Evolutionary conservation across 2,113 vertebrate genomes (phyloP), one percentile per base, ranked within the genome.

Genomic region (Osmerus eperlanus): DNA sequence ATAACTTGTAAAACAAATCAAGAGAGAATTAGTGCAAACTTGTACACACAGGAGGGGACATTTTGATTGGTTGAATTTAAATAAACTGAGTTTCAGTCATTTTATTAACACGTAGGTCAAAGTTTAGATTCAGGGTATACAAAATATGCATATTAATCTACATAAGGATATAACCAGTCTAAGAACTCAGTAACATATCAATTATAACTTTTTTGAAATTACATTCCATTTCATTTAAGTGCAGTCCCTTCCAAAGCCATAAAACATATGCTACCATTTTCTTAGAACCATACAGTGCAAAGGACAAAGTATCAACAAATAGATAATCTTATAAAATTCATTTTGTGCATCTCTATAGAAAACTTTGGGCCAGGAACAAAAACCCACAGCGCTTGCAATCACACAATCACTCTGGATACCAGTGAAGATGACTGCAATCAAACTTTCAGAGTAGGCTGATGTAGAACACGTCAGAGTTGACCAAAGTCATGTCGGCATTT

Each of bases 1-100:
- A 28, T 15, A 72, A 18, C 69, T 52, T 29, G 61, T 32, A 32
- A 15, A 70, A 41, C n/a, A 18, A 47, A 60, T 23, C 41, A 61
- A 3, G 7, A 32, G 53, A 56, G 6, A 41, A 69, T 71, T 23
- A 79, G 79, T 79, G 72, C 71, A 77, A 77, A 56, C 2, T 3
- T 61, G 59, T 61, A 16, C 12, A 52, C 8, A 64, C 5, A 7
- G 51, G 13, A 60, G n/a, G 4, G 63, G 55, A 65, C 1, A 75
- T 62, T 52, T 9, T 0, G 69, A 11, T 28, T 9, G 11, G 54
- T 19, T 0, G 19, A 62, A 74, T 2, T 66, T 71, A 62, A 62
- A 29, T 13, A 5, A 62, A 62, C 21, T 61, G 11, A 4, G 23
- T 36, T 64, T 18, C 61, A 16, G 62, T 64, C 29, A 64, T 41